Conservation (phyloP, 2,113 vertebrate genomes). For the Perccottus glenii region DNA sequence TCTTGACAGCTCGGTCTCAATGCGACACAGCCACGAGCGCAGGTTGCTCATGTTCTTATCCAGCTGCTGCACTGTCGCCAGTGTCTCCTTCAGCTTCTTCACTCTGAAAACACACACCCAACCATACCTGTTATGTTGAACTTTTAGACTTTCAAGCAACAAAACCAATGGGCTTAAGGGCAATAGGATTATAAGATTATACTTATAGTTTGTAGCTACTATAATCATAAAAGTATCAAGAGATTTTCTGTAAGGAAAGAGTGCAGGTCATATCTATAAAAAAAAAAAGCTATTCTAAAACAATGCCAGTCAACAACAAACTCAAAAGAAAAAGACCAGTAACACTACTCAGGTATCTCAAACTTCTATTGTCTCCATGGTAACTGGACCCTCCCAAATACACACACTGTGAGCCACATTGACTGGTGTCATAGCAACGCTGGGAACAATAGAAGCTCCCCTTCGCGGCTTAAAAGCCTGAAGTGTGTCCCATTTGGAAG, state of each 20-base stretch:
- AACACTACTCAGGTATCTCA: constrained; percentile 58
- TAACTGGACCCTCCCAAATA: constrained; percentile 36
- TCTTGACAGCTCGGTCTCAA: constrained; percentile 89
- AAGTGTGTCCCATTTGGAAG: constrained; percentile 62
- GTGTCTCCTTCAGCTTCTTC: constrained; percentile 93
- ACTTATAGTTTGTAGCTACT: too few species aligned
- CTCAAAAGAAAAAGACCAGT: neutral
- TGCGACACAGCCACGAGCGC: constrained; percentile 88
- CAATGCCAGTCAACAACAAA: neutral
- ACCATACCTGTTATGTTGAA: neutral
- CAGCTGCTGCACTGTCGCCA: constrained; percentile 87
- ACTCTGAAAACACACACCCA: constrained; percentile 78
- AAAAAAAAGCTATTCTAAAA: neutral
- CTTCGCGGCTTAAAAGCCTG: constrained; percentile 49
- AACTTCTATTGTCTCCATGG: constrained; percentile 52
- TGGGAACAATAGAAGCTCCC: constrained; percentile 51
- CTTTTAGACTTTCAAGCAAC: neutral
- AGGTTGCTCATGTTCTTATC: constrained; percentile 95
- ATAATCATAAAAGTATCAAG: too few species aligned
- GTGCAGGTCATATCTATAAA: too few species aligned
- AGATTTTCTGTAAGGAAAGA: too few species aligned
- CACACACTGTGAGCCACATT: constrained; percentile 12
- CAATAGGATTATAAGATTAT: too few species aligned
- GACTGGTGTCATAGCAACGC: constrained; percentile 65
- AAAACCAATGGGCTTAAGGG: neutral